Evolutionary conservation across 2,113 vertebrate species (phyloP), one percentile per base, ranked within the genome.

Genomic region (Athene noctua): DNA sequence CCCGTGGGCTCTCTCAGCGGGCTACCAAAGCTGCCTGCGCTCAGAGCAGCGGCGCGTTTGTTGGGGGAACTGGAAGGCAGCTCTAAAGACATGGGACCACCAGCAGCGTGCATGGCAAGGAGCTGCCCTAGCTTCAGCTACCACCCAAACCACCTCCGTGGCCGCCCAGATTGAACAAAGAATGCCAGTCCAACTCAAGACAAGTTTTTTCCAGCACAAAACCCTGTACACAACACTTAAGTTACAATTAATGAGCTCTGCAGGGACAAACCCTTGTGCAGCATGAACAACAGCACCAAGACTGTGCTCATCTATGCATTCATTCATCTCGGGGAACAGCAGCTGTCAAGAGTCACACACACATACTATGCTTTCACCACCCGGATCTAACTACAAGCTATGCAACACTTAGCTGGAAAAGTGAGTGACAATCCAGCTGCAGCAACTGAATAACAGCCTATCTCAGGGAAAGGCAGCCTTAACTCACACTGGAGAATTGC

Each of bases 381-480:
- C n/a, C 67, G 65, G 21, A 63, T 55, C 47, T 34, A 49, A 58
- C 79, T 5, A 71, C 21, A 36, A 72, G 54, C 71, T 23, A 59
- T 22, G 72, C 80, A 79, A 77, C 62, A 46, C 44, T 82, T 74
- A n/a, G 70, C 75, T 80, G 62, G 79, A 78, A 77, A 88, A 73
- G 55, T 38, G n/a, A 92, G 75, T 57, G 80, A 91, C 83, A 86
- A 88, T 90, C 80, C 94, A 94, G 90, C 88, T 94, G 90, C 80
- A 84, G 83, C 61, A 74, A 57, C 32, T 65, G 77, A 89, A 47
- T 40, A 91, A 21, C 72, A 89, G 52, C 38, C 44, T 30, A 9
- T 63, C 42, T 19, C 2, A 0, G 65, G 40, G 77, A 81, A 71
- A 63, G 44, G 77, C 86, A 81, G 94, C 47, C 61, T 78, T 34